Evolutionary conservation across 2,113 vertebrate genomes (phyloP).

Genomic region (Clarias batrachus): DNA sequence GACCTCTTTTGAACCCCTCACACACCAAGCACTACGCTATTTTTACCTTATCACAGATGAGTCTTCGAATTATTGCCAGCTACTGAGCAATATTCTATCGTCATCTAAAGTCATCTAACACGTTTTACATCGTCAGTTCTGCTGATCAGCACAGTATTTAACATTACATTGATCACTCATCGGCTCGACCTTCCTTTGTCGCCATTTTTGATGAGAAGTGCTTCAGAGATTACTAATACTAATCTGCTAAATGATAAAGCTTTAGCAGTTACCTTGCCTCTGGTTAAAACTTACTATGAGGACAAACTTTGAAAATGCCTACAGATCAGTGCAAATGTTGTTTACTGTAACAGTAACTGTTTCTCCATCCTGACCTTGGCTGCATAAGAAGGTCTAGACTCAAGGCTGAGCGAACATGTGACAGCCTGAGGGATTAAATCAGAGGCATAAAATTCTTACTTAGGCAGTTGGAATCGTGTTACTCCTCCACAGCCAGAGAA

Average conservation of each 20-base stretch:
- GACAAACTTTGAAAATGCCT: not conserved
- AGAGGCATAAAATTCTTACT: constrained; percentile 53
- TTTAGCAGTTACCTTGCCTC: no score
- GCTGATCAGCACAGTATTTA: not conserved
- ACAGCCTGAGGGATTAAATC: constrained; percentile 40
- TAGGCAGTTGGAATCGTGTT: constrained; percentile 62
- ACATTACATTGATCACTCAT: not conserved
- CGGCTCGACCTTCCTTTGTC: not conserved
- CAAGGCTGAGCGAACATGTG: constrained; percentile 54
- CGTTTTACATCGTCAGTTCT: not conserved
- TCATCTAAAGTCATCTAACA: not conserved
- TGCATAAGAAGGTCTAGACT: not conserved
- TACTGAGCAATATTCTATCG: not conserved
- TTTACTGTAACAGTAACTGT: not conserved
- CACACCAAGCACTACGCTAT: constrained; percentile 50
- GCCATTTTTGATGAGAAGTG: not conserved
- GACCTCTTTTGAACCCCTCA: not conserved
- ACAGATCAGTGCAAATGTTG: not conserved
- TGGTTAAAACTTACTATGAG: not conserved
- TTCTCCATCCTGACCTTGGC: not conserved
- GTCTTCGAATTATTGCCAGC: constrained; percentile 37
- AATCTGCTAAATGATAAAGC: not conserved
- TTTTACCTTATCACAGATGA: constrained; percentile 50
- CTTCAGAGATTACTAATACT: not conserved
- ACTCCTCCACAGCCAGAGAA: constrained; percentile 63